Conservation (phyloP, 53 echinoderm and acorn worm genomes). For the Temnopleurus reevesii region DNA sequence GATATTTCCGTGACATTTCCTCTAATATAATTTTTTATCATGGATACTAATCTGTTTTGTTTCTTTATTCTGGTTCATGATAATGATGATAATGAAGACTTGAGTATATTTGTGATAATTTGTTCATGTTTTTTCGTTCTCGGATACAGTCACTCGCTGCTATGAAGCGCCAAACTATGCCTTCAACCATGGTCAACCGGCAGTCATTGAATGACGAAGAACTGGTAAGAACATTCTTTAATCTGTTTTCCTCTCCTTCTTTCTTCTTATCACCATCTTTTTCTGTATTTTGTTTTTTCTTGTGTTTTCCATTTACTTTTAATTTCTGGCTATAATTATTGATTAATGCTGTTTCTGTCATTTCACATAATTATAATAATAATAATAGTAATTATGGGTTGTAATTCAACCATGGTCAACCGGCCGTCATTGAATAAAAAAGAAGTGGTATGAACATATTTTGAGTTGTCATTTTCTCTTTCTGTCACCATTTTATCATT, state of each 20-base stretch:
- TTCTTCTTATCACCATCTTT: background rate
- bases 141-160: constrained; percentile 82
- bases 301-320: background rate
- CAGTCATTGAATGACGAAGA: constrained; percentile 97
- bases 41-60: no score
- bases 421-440: constrained; percentile 95
- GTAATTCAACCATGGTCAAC: constrained; percentile 95
- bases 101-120: no score
- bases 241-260: background rate
- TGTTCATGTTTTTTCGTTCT: background rate
- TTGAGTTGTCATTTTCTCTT: background rate
- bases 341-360: no score
- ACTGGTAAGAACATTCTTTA: constrained; percentile 72
- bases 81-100: no score
- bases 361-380: no score
- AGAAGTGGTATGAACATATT: constrained; percentile 77
- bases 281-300: background rate
- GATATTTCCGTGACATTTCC: no score
- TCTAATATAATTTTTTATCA: no score
- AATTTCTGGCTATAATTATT: no score
- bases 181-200: constrained; percentile 95
- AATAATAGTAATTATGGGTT: no score
- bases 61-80: background rate
- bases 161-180: constrained; percentile 91
- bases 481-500: background rate